These are phyloP conservation scores for Virgularia gustaviana DNA, from an alignment of 92 coral and sea anemone genomes.

Conservation along the genomic window DNA sequence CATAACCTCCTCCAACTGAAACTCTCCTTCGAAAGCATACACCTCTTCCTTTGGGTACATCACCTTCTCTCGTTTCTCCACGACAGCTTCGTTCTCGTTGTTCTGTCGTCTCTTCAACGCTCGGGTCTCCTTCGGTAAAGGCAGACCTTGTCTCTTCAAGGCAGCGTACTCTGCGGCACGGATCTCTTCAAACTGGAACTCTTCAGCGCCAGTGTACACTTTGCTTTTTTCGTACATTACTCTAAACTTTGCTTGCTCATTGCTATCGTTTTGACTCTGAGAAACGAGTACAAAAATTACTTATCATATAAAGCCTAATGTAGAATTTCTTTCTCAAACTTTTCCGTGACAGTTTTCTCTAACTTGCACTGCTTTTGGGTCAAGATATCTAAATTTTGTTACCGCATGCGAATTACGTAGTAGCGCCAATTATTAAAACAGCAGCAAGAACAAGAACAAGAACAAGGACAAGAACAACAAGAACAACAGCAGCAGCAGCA, in stretches of 20 bases:
- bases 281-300: background rate
- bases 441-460: too few relatives aligned
- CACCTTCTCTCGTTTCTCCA: conserved; percentile 32
- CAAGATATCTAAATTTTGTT: too few relatives aligned
- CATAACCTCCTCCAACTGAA: conserved; percentile 78
- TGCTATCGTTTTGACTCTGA: conserved; percentile 30
- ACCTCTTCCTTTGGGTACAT: conserved; percentile 89
- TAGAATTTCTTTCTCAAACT: background rate
- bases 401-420: too few relatives aligned
- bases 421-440: too few relatives aligned
- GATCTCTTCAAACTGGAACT: conserved; percentile 83
- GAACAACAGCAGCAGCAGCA: too few relatives aligned
- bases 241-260: conserved; percentile 49
- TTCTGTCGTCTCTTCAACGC: background rate
- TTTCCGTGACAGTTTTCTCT: background rate
- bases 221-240: conserved; percentile 88
- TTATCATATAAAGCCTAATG: background rate
- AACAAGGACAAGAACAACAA: too few relatives aligned
- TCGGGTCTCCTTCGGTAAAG: background rate
- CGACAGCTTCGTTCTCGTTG: background rate
- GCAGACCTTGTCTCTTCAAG: conserved; percentile 40
- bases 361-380: too few relatives aligned
- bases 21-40: conserved; percentile 71
- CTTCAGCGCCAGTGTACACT: conserved; percentile 83
- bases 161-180: conserved; percentile 73